Evolutionary conservation across 2,113 vertebrate genomes (phyloP).

Genomic region (Microtus richardsoni): DNA sequence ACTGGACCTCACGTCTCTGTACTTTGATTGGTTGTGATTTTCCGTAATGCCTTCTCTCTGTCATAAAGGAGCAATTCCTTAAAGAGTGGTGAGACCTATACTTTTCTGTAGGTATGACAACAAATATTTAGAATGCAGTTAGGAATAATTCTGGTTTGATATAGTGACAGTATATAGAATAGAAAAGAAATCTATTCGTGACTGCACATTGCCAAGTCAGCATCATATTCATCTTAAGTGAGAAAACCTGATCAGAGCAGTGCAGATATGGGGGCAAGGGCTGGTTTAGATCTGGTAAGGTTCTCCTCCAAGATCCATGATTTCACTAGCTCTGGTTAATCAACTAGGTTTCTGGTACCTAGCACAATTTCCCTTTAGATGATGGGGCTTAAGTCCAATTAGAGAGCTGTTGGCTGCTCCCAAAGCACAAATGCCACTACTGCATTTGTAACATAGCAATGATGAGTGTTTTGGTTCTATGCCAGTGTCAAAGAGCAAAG

Average conservation of each 20-base stretch:
- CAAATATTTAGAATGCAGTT: not conserved
- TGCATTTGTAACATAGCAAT: not conserved
- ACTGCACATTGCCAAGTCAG: too few relatives aligned
- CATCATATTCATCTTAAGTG: too few relatives aligned
- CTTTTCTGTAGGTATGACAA: not conserved
- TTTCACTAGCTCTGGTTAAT: not conserved
- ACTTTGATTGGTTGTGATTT: not conserved
- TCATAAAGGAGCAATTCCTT: not conserved
- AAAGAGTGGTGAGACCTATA: not conserved
- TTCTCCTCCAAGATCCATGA: not conserved
- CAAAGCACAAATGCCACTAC: not conserved
- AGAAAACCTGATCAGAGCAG: too few relatives aligned
- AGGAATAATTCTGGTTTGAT: not conserved
- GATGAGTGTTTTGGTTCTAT: not conserved
- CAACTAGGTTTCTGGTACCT: not conserved
- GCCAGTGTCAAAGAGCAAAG: not conserved
- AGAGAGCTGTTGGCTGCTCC: not conserved
- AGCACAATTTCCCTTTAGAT: not conserved
- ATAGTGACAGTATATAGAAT: not conserved
- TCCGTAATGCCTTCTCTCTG: not conserved
- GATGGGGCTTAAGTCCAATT: not conserved
- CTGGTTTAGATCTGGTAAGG: not conserved
- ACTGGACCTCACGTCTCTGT: too few relatives aligned
- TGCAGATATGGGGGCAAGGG: too few relatives aligned
- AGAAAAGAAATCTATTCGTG: too few relatives aligned